These are phyloP conservation scores for Struthio camelus DNA, from an alignment of 2,113 vertebrate species.

Conservation along the genomic window DNA sequence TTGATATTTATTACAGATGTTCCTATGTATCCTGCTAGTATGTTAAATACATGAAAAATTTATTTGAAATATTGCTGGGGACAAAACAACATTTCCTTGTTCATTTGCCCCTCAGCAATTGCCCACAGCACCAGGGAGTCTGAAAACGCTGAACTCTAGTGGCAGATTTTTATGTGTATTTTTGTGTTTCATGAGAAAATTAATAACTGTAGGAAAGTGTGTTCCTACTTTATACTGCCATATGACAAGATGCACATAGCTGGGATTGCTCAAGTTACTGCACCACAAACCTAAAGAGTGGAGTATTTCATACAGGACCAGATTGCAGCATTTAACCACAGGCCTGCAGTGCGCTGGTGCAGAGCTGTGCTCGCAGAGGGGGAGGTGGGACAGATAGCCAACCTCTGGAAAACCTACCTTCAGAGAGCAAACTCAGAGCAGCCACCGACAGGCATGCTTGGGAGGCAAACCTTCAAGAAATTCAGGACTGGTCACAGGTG, in stretches of 20 bases:
- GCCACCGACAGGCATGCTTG: not conserved
- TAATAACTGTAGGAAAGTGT: not conserved
- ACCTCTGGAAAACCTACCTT: not conserved
- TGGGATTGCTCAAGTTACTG: conserved; percentile 51
- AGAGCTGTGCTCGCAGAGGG: not conserved
- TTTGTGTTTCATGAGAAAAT: not conserved
- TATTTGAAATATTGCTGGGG: not conserved
- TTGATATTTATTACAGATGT: not conserved
- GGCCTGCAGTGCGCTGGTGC: not conserved
- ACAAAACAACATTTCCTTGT: not conserved
- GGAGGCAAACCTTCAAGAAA: not conserved
- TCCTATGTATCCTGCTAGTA: not conserved
- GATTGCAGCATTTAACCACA: conserved; percentile 65
- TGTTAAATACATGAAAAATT: not conserved
- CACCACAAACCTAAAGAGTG: conserved; percentile 33
- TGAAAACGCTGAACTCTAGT: not conserved
- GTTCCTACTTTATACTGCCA: not conserved
- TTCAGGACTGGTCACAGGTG: not conserved
- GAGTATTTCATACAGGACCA: conserved; percentile 40
- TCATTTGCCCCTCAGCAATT: not conserved
- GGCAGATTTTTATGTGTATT: not conserved
- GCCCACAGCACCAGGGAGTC: not conserved
- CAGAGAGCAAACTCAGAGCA: not conserved
- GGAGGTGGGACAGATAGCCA: not conserved
- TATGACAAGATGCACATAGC: conserved; percentile 37